Evolutionary conservation across 2,113 vertebrate species (phyloP).

Genomic region (Mustela lutreola): DNA sequence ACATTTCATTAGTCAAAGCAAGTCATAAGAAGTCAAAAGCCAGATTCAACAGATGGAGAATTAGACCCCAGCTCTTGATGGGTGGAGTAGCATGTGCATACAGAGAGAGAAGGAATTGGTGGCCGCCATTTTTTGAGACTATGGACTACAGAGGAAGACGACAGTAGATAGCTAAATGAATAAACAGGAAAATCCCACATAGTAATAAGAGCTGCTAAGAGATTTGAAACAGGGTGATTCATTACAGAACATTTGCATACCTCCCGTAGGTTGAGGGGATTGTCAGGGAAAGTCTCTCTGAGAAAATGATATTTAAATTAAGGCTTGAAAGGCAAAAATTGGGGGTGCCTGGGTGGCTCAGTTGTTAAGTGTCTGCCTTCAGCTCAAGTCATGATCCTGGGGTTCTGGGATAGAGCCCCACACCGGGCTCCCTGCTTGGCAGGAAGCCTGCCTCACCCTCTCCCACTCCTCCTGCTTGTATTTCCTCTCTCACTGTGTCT

Average conservation of each 20-base stretch:
- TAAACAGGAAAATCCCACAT: background rate
- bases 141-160: background rate
- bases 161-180: background rate
- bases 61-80: background rate
- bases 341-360: too few species aligned
- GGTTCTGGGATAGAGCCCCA: too few species aligned
- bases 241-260: background rate
- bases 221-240: background rate
- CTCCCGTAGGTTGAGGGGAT: background rate
- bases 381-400: too few species aligned
- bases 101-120: background rate
- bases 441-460: too few species aligned
- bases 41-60: background rate
- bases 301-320: background rate
- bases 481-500: too few species aligned
- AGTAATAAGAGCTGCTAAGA: background rate
- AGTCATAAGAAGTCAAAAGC: background rate
- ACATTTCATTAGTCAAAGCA: background rate
- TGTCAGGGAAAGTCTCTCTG: background rate
- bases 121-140: background rate
- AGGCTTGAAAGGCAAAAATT: background rate
- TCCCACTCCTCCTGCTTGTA: too few species aligned
- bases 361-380: too few species aligned
- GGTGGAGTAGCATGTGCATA: background rate
- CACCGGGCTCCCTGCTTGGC: too few species aligned